A percentile compares a stretch with the other conserved stretches of the same genome.
phyloP scores from a whole-genome alignment of 2,113 vertebrate genomes.

The Perca flavescens region DNA sequence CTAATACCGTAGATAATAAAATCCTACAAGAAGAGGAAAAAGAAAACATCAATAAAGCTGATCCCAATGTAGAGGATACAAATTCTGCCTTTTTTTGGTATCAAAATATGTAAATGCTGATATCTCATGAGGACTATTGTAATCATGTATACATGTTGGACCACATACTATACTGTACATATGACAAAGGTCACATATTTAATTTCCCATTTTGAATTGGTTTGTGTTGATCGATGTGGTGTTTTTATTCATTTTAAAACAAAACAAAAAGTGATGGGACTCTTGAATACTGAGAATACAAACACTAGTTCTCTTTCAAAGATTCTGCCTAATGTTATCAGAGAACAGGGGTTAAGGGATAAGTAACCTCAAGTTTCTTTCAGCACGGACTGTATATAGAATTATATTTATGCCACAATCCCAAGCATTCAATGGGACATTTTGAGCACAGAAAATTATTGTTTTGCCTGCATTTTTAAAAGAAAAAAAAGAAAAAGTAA shows the following conservation, averaged over 20 bases:
- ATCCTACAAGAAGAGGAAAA: constrained; percentile 86
- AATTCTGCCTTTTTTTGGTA: constrained; percentile 92
- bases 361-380: neutral
- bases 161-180: constrained; percentile 64
- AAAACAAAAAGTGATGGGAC: constrained; percentile 21
- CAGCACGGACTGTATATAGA: neutral
- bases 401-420: neutral
- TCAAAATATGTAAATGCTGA: constrained; percentile 89
- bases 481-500: neutral
- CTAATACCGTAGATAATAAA: constrained; percentile 89
- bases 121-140: constrained; percentile 76
- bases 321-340: neutral
- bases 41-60: constrained; percentile 89
- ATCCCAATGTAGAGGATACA: constrained; percentile 83
- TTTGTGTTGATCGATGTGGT: constrained; percentile 18
- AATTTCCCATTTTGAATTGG: constrained; percentile 75
- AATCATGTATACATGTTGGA: constrained; percentile 54
- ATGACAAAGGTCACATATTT: constrained; percentile 43
- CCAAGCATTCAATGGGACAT: neutral
- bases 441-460: neutral
- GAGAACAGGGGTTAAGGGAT: neutral
- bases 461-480: neutral
- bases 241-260: neutral
- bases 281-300: neutral
- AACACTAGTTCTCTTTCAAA: neutral